Evolutionary conservation across 2,888 invertebrate species (phyloP), one percentile per base, ranked within the genome.

Genomic region (Epistrophe grossulariae): DNA sequence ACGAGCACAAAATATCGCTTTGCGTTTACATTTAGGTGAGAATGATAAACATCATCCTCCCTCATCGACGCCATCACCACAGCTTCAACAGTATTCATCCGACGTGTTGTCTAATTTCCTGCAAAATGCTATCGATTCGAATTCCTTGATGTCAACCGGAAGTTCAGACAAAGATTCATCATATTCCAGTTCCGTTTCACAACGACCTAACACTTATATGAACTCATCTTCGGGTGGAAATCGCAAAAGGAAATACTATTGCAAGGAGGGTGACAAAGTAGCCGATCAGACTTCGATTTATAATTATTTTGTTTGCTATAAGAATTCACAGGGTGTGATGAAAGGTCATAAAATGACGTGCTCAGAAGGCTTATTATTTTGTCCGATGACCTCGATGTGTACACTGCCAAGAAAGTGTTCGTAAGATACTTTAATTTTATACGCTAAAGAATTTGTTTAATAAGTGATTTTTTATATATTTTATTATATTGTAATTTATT

Each of bases 301-400:
- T 45, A 93, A 92, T 89, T 94, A 94, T 83, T 94, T 93, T 89
- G 92, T 94, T 35, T 94, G 94, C 90, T 93, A 92, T 64, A 92
- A 92, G 81, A 91, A 90, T 11, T 89, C 91, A 4, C 91, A 91
- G 24, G 91, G 92, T 2, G 90, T 91, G 48, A 92, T 94, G 90
- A 92, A 93, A 88, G 92, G 93, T 0, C 91, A 93, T 79, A 92
- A 93, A 88, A 92, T 94, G 92, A 91, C 90, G 5, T 94, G 94
- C 88, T 93, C 94, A 0, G 92, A 92, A 66, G 91, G 92, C 43
- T 89, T 94, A 73, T 91, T 94, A 84, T 94, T 94, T 89, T 94
- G 94, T 83, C 91, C 92, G 5, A 90, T 89, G 52, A 92, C 92
- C 13, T 91, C 91, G n/a, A 90, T 94, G 85, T 94, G 94, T 89